Base-by-base conservation (phyloP, 2,113 vertebrate genomes). In the Gobio gobio region DNA sequence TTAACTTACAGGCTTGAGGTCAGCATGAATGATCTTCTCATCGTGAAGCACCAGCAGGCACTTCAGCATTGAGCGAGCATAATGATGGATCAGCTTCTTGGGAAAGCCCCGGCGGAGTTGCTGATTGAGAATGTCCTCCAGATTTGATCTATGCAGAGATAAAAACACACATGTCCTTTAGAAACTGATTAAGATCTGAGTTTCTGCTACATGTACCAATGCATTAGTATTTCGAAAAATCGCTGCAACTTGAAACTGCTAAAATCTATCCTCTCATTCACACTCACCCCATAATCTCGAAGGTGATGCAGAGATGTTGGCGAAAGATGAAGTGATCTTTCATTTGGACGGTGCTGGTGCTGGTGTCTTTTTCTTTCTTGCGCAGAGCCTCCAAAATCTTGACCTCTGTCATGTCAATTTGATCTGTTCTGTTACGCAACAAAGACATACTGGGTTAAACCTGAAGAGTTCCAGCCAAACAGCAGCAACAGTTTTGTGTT, bases 241-340 rank as follows among this genome's bases (percentile, higher is more conserved):
- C 4, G 49, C 29, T 29, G 29, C 29, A 29, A 29, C 29, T 29
- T 1, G 29, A 51, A 51, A 51, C 49, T 16, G 14, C 49, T 51
- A 1, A 51, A 51, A 51, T 51, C 14, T 16, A 51, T 51, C 16
- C 14, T 51, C 14, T 5, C 49, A 51, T 51, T 16, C 49, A 16
- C 49, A 51, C 13, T 90, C 75, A 95, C 94, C 93, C 94, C 8
- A 94, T 88, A 2, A 94, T 93, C 90, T 97, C 97, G 80, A 98
- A 98, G 85, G 96, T 94, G 93, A 98, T 98, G 90, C 97, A 98
- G 77, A 97, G 96, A 89, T 98, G 97, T 78, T 96, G 97, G 47
- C 96, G 93, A 88, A 98, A 98, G 91, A 96, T 96, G 86, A 98
- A 98, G 85, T 95, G 96, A 82, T 98, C 97, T 90, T 97, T 97